Evolutionary conservation across 1,140 invertebrate genomes (phyloP).

Genomic region (Macrocentrus cingulum): DNA sequence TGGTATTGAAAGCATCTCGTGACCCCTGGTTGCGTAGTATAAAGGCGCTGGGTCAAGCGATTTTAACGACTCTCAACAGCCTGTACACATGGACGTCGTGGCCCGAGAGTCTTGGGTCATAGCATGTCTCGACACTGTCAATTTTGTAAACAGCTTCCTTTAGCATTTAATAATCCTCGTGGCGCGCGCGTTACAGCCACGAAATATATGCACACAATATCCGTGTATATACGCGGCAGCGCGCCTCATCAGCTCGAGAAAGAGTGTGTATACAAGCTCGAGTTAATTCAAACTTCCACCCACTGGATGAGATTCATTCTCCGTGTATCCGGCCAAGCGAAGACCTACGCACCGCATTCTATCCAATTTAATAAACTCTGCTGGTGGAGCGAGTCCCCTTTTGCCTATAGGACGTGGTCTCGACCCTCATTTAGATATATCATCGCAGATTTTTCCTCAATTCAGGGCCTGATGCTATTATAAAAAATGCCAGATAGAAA

Average conservation of each 20-base stretch:
- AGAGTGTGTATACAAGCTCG: constrained; percentile 31
- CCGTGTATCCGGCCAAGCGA: constrained; percentile 53
- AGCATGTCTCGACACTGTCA: constrained; percentile 8
- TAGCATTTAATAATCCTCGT: too few species aligned
- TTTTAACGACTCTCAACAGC: constrained; percentile 53
- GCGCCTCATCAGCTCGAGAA: too few species aligned
- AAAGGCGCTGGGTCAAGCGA: constrained; percentile 47
- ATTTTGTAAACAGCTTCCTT: constrained; percentile 2
- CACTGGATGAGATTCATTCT: constrained; percentile 57
- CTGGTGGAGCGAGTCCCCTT: constrained; percentile 29
- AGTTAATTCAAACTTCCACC: constrained; percentile 58
- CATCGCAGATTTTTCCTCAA: background rate
- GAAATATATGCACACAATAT: too few species aligned
- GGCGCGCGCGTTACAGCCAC: too few species aligned
- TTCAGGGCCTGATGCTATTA: background rate
- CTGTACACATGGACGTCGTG: constrained; percentile 19
- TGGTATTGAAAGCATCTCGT: constrained; percentile 14
- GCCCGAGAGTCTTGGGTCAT: constrained; percentile 12
- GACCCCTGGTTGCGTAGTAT: constrained; percentile 19
- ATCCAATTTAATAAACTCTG: constrained; percentile 57
- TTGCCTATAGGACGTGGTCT: constrained; percentile 33
- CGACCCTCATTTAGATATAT: background rate
- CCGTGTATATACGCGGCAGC: too few species aligned
- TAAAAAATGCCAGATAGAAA: background rate
- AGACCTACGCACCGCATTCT: constrained; percentile 53